phyloP scores from a whole-genome alignment of 2,888 invertebrate species.

The Leptinotarsa rubiginosa region DNA sequence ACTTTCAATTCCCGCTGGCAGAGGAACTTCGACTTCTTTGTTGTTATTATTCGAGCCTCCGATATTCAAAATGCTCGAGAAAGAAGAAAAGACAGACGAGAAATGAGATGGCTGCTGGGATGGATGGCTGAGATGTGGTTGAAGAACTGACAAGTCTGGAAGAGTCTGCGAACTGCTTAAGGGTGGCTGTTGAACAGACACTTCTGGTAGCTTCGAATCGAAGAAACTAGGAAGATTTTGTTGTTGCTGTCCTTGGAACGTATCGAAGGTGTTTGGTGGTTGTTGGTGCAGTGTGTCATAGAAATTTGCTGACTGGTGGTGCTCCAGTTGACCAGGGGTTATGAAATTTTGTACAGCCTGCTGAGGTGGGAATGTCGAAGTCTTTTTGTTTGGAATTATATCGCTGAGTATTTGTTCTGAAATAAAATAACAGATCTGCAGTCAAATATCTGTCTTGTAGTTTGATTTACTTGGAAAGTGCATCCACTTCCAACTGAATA shows the following conservation, averaged over 20 bases:
- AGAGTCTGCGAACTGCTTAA: slow-evolving; percentile 25
- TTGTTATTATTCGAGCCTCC: slow-evolving; percentile 36
- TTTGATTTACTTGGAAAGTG: too few species aligned
- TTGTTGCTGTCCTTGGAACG: background rate
- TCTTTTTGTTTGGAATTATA: slow-evolving; percentile 27
- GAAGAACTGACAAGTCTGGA: slow-evolving; percentile 36
- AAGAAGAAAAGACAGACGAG: slow-evolving; percentile 74
- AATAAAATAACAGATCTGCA: slow-evolving; percentile 23
- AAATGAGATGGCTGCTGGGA: slow-evolving; percentile 60
- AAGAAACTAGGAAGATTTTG: slow-evolving; percentile 20
- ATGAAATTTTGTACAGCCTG: background rate
- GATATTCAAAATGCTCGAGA: slow-evolving; percentile 68
- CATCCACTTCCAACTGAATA: too few species aligned
- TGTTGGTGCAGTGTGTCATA: slow-evolving; percentile 7
- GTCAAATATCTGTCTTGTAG: background rate
- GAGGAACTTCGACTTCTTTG: slow-evolving; percentile 40
- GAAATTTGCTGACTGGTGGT: slow-evolving; percentile 22
- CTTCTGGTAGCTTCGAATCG: slow-evolving; percentile 10
- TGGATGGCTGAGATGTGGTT: slow-evolving; percentile 35
- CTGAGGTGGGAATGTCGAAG: slow-evolving; percentile 10
- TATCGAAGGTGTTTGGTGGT: background rate
- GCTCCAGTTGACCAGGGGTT: background rate
- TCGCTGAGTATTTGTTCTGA: slow-evolving; percentile 44
- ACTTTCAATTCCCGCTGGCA: slow-evolving; percentile 52
- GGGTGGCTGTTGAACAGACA: background rate